A percentile compares a stretch with the other conserved stretches of the same genome.
phyloP scores from a whole-genome alignment of 2,797 vertebrate species.

The Urocyon cinereoargenteus region DNA sequence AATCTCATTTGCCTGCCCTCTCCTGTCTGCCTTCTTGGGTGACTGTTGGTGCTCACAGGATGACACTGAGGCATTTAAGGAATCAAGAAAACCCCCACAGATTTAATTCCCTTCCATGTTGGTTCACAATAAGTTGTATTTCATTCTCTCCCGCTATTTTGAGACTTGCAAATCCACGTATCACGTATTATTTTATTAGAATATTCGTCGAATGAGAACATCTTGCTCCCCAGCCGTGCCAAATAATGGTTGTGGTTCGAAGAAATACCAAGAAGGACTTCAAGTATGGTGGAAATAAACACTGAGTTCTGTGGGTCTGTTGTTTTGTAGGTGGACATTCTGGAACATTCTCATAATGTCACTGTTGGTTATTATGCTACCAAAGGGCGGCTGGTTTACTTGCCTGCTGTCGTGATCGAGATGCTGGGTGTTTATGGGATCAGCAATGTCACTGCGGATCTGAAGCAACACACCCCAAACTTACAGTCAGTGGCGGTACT shows the following conservation, averaged over 20 bases:
- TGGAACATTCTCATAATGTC: conserved; percentile 92
- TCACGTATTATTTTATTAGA: no score
- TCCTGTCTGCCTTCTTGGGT: background rate
- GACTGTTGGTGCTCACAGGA: background rate
- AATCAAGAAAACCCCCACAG: background rate
- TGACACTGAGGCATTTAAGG: background rate
- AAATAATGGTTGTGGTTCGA: background rate
- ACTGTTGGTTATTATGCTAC: conserved; percentile 96
- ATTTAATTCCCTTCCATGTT: background rate
- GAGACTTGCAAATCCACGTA: background rate
- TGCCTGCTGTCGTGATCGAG: conserved; percentile 92
- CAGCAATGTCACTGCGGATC: conserved; percentile 93
- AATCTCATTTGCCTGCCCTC: background rate
- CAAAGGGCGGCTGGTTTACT: conserved; percentile 92
- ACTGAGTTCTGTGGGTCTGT: conserved; percentile 2
- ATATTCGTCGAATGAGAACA: background rate
- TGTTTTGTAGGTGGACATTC: conserved; percentile 86
- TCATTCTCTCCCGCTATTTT: conserved; percentile 44
- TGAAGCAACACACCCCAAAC: conserved; percentile 93
- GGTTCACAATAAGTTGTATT: background rate
- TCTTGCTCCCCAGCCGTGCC: background rate
- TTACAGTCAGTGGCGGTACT: conserved; percentile 94
- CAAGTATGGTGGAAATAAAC: conserved; percentile 7
- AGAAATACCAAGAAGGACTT: conserved; percentile 7
- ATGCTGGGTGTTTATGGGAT: conserved; percentile 92